phyloP scores from a whole-genome alignment of 2,888 invertebrate species.

The Bugulina stolonifera region DNA sequence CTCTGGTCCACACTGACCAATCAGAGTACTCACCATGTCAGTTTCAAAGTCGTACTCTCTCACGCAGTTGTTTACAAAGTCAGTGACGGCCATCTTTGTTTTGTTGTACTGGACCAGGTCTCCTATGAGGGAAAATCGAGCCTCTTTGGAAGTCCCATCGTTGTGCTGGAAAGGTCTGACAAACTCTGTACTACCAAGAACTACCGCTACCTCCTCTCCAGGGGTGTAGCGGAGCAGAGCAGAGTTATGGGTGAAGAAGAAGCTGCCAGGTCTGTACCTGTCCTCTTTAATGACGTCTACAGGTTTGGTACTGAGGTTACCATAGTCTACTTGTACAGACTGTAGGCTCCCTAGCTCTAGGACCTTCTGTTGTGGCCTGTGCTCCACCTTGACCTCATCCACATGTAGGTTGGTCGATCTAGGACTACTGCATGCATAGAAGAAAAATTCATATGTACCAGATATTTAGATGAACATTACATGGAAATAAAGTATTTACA shows the following conservation, averaged over 20 bases:
- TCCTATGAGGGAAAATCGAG: not conserved
- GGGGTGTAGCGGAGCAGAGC: not conserved
- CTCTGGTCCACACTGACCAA: not conserved
- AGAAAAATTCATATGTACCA: no score
- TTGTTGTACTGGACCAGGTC: not conserved
- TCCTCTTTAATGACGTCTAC: not conserved
- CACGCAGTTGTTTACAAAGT: constrained; percentile 1
- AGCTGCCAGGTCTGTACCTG: not conserved
- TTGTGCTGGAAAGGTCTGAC: not conserved
- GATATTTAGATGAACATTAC: no score
- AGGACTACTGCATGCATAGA: no score
- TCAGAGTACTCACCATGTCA: not conserved
- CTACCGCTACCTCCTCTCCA: not conserved
- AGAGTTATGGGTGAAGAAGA: not conserved
- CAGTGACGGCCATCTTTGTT: not conserved
- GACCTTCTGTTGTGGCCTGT: no score
- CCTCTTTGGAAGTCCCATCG: not conserved
- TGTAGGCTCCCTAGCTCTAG: no score
- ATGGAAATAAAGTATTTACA: no score
- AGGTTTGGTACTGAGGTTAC: not conserved
- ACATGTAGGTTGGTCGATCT: no score
- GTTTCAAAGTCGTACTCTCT: constrained; percentile 11
- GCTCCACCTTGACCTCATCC: no score
- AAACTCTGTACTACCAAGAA: not conserved
- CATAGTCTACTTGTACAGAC: no score